Percentiles rank a stretch among this genome's conserved stretches.
Evolutionary conservation across 2,113 vertebrate genomes (phyloP).

Genomic region (Silurus asotus): DNA sequence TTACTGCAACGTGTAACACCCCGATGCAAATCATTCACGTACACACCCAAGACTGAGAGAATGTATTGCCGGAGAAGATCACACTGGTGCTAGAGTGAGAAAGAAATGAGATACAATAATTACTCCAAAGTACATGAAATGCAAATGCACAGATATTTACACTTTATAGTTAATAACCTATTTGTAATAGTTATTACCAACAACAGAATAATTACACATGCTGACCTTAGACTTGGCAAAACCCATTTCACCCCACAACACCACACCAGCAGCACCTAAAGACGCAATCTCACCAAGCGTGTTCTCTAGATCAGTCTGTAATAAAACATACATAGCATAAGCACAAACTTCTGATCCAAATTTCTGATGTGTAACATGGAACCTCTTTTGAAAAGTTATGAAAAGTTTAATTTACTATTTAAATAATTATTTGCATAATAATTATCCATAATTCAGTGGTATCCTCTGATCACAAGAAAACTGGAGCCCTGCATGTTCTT

Average conservation of each 20-base stretch:
- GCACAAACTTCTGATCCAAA: neutral
- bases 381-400: neutral
- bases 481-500: neutral
- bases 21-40: conserved; percentile 70
- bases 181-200: neutral
- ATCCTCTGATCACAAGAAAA: neutral
- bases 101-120: neutral
- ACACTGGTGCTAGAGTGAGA: conserved; percentile 74
- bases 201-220: neutral
- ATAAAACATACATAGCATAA: conserved; percentile 14
- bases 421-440: neutral
- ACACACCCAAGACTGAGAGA: conserved; percentile 75
- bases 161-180: neutral
- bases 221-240: conserved; percentile 70
- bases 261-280: conserved; percentile 71
- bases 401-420: neutral
- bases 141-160: neutral
- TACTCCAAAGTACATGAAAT: neutral
- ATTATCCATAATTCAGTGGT: neutral
- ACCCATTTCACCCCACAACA: conserved; percentile 71
- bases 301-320: conserved; percentile 68
- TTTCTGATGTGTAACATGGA: neutral
- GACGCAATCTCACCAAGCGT: conserved; percentile 72
- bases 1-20: conserved; percentile 75
- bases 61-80: conserved; percentile 77